Conservation (phyloP, 2,888 invertebrate species). For the Myathropa florea region DNA sequence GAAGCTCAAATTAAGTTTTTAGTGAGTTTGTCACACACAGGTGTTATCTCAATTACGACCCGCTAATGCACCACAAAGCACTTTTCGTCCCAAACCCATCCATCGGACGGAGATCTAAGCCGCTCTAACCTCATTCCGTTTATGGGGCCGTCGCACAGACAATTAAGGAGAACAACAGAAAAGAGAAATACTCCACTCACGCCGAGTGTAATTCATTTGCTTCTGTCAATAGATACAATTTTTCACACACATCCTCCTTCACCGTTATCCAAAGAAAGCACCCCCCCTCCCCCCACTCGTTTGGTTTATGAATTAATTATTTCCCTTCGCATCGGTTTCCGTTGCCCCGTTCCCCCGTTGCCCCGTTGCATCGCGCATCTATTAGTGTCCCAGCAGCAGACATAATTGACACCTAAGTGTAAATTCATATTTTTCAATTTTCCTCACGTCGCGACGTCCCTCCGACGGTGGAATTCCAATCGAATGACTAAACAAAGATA, state of each 20-base stretch:
- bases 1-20: constrained; percentile 27
- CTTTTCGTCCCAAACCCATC: not conserved
- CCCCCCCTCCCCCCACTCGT: not conserved
- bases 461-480: constrained; percentile 7
- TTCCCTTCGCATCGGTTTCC: constrained; percentile 11
- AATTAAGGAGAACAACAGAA: not conserved
- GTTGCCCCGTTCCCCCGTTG: not conserved
- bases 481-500: constrained; percentile 32
- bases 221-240: constrained; percentile 18
- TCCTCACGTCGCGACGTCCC: constrained; percentile 49
- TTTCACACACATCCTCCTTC: constrained; percentile 10
- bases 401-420: constrained; percentile 69
- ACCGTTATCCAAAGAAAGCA: constrained; percentile 6
- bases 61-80: constrained; percentile 25
- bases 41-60: constrained; percentile 14
- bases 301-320: constrained; percentile 51
- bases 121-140: not conserved
- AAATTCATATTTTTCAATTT: constrained; percentile 66
- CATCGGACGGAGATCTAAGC: not conserved
- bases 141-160: not conserved
- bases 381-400: constrained; percentile 62
- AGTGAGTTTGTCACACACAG: constrained; percentile 33
- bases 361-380: not conserved
- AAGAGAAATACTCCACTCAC: not conserved
- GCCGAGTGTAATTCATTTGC: constrained; percentile 17